Evolutionary conservation across 1,140 invertebrate genomes (phyloP), one percentile per base, ranked within the genome.

Genomic region (Drosophila pseudoananassae): DNA sequence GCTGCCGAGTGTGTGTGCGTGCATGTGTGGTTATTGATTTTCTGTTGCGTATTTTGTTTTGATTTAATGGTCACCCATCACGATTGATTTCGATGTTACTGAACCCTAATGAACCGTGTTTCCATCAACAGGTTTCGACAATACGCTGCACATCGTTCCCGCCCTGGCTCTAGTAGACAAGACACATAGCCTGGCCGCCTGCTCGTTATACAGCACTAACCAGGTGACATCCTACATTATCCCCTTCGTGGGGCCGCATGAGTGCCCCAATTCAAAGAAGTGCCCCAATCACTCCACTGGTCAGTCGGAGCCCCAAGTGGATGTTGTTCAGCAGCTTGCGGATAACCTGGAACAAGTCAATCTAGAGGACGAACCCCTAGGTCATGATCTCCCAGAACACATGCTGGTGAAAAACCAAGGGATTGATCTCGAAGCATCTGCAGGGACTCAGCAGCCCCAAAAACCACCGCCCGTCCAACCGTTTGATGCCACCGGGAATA

Each of bases 401-500:
- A 90, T 87, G 90, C 45, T 90, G 10, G 87, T 74, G 0, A 47
- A 60, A 9, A 73, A 63, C 14, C 40, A 14, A 17, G 40, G 40
- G n/a, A 59, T 10, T 31, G 52, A 72, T n/a, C 17, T 52, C 12
- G 53, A 68, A 1, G n/a, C 10, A 3, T 31, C 20, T 17, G 40
- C 15, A 12, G 12, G 12, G 23, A 20, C 7, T 12, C 53, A 54
- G 7, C 63, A 8, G 4, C 75, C 25, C 2, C 59, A 55, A 12
- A 56, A 9, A 73, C 47, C 33, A 10, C 59, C 50, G 38, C 45
- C 59, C 36, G 64, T 66, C 46, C 77, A 68, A 51, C 51, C 47
- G 71, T 76, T 93, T 92, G 95, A 95, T 93, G 93, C 27, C 77
- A 92, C 58, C 76, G 93, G 79, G 92, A 95, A 91, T 52, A 88